Evolutionary conservation across 2,113 vertebrate species (phyloP).

Genomic region (Rhabdornis inornatus): DNA sequence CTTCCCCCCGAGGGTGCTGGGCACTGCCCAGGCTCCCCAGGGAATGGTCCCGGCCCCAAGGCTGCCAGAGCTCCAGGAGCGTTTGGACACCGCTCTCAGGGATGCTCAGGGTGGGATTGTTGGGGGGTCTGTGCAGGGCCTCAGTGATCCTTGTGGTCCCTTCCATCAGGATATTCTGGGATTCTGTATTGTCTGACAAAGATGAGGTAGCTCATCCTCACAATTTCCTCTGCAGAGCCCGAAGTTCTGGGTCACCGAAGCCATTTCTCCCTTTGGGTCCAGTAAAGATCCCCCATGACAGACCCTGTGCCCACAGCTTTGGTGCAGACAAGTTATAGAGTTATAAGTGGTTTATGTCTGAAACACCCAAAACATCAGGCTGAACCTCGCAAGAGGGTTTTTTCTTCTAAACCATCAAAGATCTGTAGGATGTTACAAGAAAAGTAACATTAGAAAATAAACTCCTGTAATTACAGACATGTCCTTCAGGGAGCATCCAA

Average conservation of each 20-base stretch:
- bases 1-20: background rate
- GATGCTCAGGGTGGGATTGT: background rate
- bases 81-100: background rate
- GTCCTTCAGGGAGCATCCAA: background rate
- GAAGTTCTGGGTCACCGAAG: background rate
- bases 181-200: background rate
- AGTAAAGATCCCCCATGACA: background rate
- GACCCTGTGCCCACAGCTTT: background rate
- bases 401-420: background rate
- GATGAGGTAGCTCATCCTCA: background rate
- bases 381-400: background rate
- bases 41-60: background rate
- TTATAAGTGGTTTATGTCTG: background rate
- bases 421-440: background rate
- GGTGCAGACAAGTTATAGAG: background rate
- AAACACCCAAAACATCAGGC: background rate
- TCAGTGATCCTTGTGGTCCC: background rate
- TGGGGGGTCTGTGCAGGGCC: background rate
- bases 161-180: background rate
- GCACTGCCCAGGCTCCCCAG: background rate
- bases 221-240: background rate
- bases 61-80: background rate
- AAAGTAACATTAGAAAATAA: background rate
- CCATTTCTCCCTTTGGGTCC: accelerated
- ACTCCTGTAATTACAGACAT: background rate